These are phyloP conservation scores for Troilus luridus DNA, from an alignment of 2,888 invertebrate genomes.

Conservation along the genomic window DNA sequence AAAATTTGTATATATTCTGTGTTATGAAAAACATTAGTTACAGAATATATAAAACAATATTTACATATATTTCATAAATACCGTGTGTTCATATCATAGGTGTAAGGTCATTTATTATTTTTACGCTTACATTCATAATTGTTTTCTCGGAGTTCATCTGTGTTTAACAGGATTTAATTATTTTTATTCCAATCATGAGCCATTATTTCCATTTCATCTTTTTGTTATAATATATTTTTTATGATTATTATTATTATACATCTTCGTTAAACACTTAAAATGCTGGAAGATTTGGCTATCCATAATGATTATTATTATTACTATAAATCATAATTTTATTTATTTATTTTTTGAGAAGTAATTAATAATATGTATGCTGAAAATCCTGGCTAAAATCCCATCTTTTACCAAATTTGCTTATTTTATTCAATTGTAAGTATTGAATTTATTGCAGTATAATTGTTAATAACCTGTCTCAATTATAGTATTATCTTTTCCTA, in stretches of 20 bases:
- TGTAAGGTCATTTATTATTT: constrained; percentile 42
- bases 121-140: constrained; percentile 23
- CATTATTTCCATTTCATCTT: not conserved
- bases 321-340: too few species aligned
- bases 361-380: not conserved
- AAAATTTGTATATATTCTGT: not conserved
- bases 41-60: constrained; percentile 21
- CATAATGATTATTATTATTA: too few species aligned
- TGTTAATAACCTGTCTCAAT: not conserved
- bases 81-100: constrained; percentile 56
- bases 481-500: not conserved
- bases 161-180: not conserved
- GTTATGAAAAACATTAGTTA: not conserved
- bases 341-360: not conserved
- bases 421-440: not conserved
- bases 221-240: not conserved
- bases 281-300: too few species aligned
- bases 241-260: not conserved
- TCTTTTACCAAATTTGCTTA: not conserved
- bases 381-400: not conserved
- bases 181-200: not conserved
- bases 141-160: not conserved
- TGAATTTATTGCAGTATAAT: not conserved
- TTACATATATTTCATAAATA: constrained; percentile 44
- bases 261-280: too few species aligned